phyloP scores from a whole-genome alignment of 2,797 vertebrate genomes.

The Falco berigora region DNA sequence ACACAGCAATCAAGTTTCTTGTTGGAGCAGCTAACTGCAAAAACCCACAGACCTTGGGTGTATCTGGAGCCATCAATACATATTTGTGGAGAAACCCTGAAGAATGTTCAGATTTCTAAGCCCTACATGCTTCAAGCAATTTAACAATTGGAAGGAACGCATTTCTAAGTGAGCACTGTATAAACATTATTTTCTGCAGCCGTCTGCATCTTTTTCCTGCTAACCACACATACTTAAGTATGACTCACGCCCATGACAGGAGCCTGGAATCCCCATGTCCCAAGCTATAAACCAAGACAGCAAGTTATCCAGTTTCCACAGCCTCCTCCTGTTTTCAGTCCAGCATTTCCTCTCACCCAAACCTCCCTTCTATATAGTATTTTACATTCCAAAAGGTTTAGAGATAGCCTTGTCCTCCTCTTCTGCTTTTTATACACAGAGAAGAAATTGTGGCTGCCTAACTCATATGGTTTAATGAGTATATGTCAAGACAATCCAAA shows the following conservation, averaged over 20 bases:
- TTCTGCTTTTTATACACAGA: not conserved
- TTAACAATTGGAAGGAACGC: not conserved
- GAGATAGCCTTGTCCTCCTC: not conserved
- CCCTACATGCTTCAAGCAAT: not conserved
- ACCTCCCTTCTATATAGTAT: not conserved
- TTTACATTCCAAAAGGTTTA: not conserved
- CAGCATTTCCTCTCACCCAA: not conserved
- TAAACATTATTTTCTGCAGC: slow-evolving; percentile 15
- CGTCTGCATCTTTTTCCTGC: not conserved
- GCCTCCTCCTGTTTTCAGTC: not conserved
- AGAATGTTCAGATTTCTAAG: not conserved
- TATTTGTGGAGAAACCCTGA: not conserved
- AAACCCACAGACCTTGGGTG: not conserved
- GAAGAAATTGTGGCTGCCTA: not conserved
- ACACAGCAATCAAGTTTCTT: not conserved
- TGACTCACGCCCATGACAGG: slow-evolving; percentile 2
- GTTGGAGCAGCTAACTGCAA: not conserved
- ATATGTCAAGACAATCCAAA: not conserved
- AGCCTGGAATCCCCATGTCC: not conserved
- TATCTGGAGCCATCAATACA: not conserved
- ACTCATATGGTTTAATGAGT: not conserved
- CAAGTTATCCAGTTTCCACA: not conserved
- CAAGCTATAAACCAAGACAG: not conserved
- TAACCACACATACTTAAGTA: slow-evolving; percentile 11
- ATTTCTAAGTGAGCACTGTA: not conserved